A percentile compares a stretch with the other conserved stretches of the same genome.
Conservation (phyloP, 2,888 invertebrate genomes). For the Agrilus biguttatus region DNA sequence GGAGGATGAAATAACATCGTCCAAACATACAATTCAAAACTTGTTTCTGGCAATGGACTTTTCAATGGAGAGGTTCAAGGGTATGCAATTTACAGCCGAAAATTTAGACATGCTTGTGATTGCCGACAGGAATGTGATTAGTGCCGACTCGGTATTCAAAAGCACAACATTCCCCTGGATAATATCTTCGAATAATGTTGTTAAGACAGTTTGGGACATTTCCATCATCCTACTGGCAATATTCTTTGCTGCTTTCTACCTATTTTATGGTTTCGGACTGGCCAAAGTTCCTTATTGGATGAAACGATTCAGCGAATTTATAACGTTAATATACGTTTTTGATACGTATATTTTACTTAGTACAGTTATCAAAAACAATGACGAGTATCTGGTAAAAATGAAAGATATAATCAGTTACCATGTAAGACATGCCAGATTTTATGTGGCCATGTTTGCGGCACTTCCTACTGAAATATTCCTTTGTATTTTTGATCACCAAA, state of each 20-base stretch:
- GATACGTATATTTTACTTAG: conserved; percentile 10
- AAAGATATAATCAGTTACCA: conserved; percentile 6
- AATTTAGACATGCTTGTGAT: conserved; percentile 11
- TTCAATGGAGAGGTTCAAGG: conserved; percentile 4
- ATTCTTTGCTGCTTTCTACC: conserved; percentile 2
- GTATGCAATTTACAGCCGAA: conserved; percentile 7
- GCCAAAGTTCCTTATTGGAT: background rate
- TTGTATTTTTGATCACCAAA: conserved; percentile 3
- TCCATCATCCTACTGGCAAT: conserved; percentile 6
- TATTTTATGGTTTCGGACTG: conserved; percentile 8
- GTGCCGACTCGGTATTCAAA: conserved; percentile 10
- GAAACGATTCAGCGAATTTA: conserved; percentile 1
- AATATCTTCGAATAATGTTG: conserved; percentile 8
- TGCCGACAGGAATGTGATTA: conserved; percentile 7
- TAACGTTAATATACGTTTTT: conserved; percentile 5
- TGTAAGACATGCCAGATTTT: conserved; percentile 6
- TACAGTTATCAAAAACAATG: conserved; percentile 7
- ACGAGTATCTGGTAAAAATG: conserved; percentile 5
- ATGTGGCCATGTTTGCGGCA: conserved; percentile 7
- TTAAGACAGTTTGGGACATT: conserved; percentile 5
- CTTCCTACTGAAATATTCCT: conserved; percentile 10
- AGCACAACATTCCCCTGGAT: conserved; percentile 11
- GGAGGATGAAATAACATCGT: conserved; percentile 5
- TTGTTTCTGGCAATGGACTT: conserved; percentile 9
- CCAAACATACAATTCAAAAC: conserved; percentile 9